Conservation (phyloP, 2,888 invertebrate genomes). For the Microctonus aethiopoides region DNA sequence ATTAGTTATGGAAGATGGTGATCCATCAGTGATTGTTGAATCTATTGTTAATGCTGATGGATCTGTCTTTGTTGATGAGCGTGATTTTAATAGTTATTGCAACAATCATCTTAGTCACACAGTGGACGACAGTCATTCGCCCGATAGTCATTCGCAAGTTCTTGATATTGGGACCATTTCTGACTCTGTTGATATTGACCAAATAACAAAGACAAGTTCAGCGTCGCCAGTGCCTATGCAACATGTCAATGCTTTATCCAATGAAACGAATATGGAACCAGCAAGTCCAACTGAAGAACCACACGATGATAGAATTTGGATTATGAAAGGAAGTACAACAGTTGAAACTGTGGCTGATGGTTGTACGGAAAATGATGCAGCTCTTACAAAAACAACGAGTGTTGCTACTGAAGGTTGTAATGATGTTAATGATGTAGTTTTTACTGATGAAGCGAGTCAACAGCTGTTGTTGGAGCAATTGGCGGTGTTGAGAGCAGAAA, state of each 20-base stretch:
- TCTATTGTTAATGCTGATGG: constrained; percentile 62
- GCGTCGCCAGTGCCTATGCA: constrained; percentile 41
- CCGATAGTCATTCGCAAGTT: constrained; percentile 51
- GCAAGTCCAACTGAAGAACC: constrained; percentile 42
- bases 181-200: constrained; percentile 46
- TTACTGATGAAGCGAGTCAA: constrained; percentile 57
- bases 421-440: constrained; percentile 47
- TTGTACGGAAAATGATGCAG: constrained; percentile 47
- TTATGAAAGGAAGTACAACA: constrained; percentile 50
- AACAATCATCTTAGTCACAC: constrained; percentile 52
- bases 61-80: constrained; percentile 61
- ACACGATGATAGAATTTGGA: constrained; percentile 56
- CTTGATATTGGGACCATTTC: constrained; percentile 54
- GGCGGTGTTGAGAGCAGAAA: constrained; percentile 61
- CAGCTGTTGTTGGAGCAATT: constrained; percentile 59
- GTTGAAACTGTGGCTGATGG: constrained; percentile 52
- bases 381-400: constrained; percentile 19
- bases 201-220: constrained; percentile 43
- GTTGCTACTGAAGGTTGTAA: not conserved
- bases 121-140: constrained; percentile 51
- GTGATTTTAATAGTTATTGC: constrained; percentile 59
- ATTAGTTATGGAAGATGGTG: constrained; percentile 61
- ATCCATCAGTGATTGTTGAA: constrained; percentile 63
- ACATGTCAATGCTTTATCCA: constrained; percentile 33
- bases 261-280: constrained; percentile 45